Percentiles rank a stretch among this genome's conserved stretches.
Evolutionary conservation across 1,140 invertebrate genomes (phyloP).

Genomic region (Steinernema feltiae): DNA sequence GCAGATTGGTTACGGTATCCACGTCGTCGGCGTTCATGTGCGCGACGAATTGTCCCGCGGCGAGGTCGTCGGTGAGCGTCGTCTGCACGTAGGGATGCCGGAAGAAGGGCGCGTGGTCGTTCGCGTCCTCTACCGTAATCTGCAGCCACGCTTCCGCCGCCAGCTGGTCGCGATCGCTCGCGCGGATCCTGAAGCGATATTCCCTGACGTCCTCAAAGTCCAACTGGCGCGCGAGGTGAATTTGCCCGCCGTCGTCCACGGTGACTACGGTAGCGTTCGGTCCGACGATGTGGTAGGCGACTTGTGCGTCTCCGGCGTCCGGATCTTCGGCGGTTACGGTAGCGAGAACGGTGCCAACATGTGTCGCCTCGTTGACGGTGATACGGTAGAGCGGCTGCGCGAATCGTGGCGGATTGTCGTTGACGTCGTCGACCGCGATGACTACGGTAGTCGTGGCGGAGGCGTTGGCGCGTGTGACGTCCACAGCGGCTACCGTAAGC

Average conservation of each 20-base stretch:
- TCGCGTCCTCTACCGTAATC: constrained; percentile 77
- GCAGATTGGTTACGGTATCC: constrained; percentile 43
- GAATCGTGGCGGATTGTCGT: constrained; percentile 88
- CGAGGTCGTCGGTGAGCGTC: constrained; percentile 22
- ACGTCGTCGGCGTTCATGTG: constrained; percentile 47
- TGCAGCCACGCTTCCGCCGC: constrained; percentile 16
- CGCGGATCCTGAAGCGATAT: constrained; percentile 19
- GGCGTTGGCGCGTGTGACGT: constrained; percentile 78
- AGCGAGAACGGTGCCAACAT: constrained; percentile 77
- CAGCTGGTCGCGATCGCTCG: constrained; percentile 13
- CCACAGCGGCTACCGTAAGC: constrained; percentile 73
- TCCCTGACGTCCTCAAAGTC: constrained; percentile 69
- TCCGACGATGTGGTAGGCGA: constrained; percentile 21
- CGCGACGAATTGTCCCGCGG: constrained; percentile 41
- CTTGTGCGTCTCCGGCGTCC: constrained; percentile 62
- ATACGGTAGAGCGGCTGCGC: constrained; percentile 83
- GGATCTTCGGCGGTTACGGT: constrained; percentile 80
- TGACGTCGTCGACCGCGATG: constrained; percentile 75
- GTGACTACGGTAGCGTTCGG: constrained; percentile 63
- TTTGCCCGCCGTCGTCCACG: constrained; percentile 77
- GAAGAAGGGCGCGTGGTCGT: constrained; percentile 82
- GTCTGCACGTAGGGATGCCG: constrained; percentile 65
- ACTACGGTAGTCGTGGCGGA: constrained; percentile 65
- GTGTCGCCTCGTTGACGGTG: constrained; percentile 83
- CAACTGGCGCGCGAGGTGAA: constrained; percentile 79